Conservation (phyloP, 1,140 invertebrate genomes). For the Apis laboriosa region DNA sequence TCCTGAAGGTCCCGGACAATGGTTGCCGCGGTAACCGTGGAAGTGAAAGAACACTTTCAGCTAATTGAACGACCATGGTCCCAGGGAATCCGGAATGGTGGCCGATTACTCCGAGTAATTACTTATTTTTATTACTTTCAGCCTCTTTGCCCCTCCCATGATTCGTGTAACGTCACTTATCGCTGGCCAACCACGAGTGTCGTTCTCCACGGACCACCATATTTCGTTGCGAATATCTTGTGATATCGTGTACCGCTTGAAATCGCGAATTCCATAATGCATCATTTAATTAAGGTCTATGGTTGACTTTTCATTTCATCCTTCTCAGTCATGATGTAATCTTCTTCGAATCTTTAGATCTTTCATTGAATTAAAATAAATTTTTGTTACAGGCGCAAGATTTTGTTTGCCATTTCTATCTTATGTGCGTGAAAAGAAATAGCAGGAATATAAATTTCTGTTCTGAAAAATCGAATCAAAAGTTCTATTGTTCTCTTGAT, state of each 20-base stretch:
- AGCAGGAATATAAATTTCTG: too few relatives aligned
- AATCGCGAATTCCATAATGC: neutral
- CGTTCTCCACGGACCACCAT: constrained; percentile 4
- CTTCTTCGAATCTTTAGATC: neutral
- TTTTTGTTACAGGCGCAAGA: too few relatives aligned
- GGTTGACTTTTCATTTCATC: too few relatives aligned
- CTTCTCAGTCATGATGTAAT: too few relatives aligned
- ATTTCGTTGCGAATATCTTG: constrained; percentile 37
- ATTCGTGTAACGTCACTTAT: constrained; percentile 47
- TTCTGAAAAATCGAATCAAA: too few relatives aligned
- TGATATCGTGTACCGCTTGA: neutral
- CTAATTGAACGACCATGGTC: constrained; percentile 53
- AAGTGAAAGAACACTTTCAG: constrained; percentile 54
- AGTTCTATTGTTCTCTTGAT: too few relatives aligned
- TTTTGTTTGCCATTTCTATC: too few relatives aligned
- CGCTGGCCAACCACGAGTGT: constrained; percentile 47
- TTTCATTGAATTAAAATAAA: too few relatives aligned
- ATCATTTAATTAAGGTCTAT: neutral
- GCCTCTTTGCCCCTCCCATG: constrained; percentile 46
- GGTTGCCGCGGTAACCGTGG: constrained; percentile 41
- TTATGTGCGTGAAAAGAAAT: too few relatives aligned
- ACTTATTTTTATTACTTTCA: constrained; percentile 60
- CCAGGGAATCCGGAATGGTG: constrained; percentile 35
- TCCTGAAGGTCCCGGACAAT: constrained; percentile 30
- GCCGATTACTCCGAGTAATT: constrained; percentile 54